These are phyloP conservation scores for Hydraecia micacea DNA, from an alignment of 2,888 invertebrate genomes.

Conservation along the genomic window DNA sequence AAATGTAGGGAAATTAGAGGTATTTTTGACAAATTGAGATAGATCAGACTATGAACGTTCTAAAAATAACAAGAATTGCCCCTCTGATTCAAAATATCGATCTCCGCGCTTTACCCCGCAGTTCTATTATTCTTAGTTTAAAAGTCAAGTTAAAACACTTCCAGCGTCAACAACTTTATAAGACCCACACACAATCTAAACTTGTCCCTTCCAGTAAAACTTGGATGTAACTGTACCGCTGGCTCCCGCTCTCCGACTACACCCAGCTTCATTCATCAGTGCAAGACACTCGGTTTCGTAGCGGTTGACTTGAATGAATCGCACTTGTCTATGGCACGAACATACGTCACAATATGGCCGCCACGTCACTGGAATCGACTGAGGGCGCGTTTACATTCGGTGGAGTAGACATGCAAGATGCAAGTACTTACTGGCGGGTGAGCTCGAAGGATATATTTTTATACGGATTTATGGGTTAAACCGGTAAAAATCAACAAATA, in stretches of 20 bases:
- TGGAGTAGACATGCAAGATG: background rate
- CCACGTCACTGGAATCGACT: conserved; percentile 26
- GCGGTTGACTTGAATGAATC: conserved; percentile 62
- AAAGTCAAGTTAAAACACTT: conserved; percentile 31
- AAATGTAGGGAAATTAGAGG: background rate
- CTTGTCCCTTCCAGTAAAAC: conserved; percentile 41
- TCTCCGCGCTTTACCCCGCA: background rate
- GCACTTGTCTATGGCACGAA: conserved; percentile 31
- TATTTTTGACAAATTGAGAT: background rate
- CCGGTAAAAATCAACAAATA: background rate
- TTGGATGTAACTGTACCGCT: conserved; percentile 30
- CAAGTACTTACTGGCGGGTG: background rate
- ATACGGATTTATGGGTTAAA: background rate
- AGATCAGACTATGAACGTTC: background rate
- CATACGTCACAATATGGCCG: conserved; percentile 56
- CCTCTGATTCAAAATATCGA: conserved; percentile 25
- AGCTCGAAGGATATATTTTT: background rate
- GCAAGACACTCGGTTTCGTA: conserved; percentile 52
- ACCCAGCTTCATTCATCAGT: conserved; percentile 58
- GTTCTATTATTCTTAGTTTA: conserved; percentile 44
- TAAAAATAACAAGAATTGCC: background rate
- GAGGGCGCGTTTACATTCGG: conserved; percentile 22
- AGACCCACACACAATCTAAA: conserved; percentile 42
- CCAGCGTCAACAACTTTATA: conserved; percentile 32
- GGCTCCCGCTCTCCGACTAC: conserved; percentile 17